A percentile compares a stretch with the other conserved stretches of the same genome.
phyloP scores from a whole-genome alignment of 2,888 invertebrate genomes.

The Protonemura montana region DNA sequence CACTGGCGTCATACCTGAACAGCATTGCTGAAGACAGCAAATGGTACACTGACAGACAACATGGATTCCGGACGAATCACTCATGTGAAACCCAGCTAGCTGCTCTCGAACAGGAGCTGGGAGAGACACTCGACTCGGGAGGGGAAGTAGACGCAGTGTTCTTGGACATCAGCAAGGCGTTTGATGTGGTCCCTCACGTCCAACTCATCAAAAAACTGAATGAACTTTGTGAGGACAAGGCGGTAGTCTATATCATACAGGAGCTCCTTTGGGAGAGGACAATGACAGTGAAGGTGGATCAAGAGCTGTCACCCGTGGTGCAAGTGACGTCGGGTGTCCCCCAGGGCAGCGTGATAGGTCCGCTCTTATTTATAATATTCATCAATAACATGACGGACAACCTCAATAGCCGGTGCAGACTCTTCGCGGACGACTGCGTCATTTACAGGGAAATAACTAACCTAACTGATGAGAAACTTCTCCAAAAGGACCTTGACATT shows the following conservation, averaged over 20 bases:
- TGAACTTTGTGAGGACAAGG: constrained; percentile 12
- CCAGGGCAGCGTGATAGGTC: too few species aligned
- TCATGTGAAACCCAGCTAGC: constrained; percentile 23
- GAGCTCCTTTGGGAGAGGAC: constrained; percentile 13
- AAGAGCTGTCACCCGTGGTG: constrained; percentile 18
- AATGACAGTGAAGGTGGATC: not conserved
- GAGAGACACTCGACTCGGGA: not conserved
- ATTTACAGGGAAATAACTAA: too few species aligned
- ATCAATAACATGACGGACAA: too few species aligned
- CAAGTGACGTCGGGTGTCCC: too few species aligned
- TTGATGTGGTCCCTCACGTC: not conserved
- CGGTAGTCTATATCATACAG: not conserved
- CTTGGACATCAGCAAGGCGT: constrained; percentile 23
- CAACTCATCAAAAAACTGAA: constrained; percentile 10
- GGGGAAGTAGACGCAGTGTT: constrained; percentile 13
- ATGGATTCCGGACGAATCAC: not conserved
- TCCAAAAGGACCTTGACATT: too few species aligned
- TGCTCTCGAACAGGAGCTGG: constrained; percentile 3
- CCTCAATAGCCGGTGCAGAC: too few species aligned
- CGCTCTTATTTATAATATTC: too few species aligned
- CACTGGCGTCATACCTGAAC: not conserved
- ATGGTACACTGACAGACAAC: not conserved
- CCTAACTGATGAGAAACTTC: too few species aligned
- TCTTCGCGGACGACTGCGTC: too few species aligned
- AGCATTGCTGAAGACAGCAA: not conserved